Evolutionary conservation across 37 sponge, comb jelly and placozoan species (phyloP).

Genomic region (Agelas oroides): DNA sequence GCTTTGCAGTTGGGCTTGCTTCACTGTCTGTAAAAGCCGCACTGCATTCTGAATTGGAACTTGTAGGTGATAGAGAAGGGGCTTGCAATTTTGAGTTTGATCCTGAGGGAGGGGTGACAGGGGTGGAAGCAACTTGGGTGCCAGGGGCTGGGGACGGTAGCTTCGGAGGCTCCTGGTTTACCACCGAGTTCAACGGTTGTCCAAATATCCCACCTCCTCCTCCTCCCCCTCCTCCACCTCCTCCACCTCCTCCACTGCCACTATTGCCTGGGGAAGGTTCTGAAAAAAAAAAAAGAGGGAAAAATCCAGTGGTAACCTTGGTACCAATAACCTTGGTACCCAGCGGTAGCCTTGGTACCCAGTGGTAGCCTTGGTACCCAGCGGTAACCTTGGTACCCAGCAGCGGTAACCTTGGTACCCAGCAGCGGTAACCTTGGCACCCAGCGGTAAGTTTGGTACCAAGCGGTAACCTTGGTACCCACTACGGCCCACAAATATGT

Average conservation of each 20-base stretch:
- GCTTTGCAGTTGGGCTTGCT: neutral
- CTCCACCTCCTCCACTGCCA: neutral
- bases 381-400: no score
- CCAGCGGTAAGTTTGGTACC: no score
- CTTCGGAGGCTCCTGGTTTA: slow-evolving; percentile 20
- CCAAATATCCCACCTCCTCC: slow-evolving; percentile 51
- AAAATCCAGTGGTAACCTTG: no score
- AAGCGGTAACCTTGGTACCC: no score
- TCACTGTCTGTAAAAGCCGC: neutral
- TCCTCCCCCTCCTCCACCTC: neutral
- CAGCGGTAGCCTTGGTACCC: no score
- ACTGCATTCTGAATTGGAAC: slow-evolving; percentile 17
- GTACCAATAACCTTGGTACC: no score
- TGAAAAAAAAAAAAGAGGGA: no score
- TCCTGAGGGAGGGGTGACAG: neutral
- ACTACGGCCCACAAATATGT: no score
- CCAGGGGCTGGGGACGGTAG: neutral
- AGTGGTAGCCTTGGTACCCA: no score
- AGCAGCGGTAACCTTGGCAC: no score
- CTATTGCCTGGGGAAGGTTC: no score
- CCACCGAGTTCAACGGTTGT: slow-evolving; percentile 45
- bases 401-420: no score
- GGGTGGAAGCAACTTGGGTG: slow-evolving; percentile 19
- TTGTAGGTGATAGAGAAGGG: slow-evolving; percentile 36
- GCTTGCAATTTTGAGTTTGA: neutral